Percentiles rank a stretch among this genome's conserved stretches.
Evolutionary conservation across 1,140 invertebrate species (phyloP).

Genomic region (Plectrocnemia conspersa): DNA sequence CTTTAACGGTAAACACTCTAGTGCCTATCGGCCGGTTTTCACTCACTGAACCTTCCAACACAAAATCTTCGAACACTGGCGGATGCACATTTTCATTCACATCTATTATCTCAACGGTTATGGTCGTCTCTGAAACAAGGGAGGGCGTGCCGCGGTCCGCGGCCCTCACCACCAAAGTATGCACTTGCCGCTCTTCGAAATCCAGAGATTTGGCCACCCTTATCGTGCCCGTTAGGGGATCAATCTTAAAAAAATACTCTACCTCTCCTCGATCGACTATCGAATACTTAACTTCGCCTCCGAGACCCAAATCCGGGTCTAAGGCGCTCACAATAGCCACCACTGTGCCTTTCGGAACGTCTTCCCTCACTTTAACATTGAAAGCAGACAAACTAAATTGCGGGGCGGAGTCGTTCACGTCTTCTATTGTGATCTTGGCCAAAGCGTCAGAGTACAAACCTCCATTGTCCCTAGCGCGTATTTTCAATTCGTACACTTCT

Average conservation of each 20-base stretch:
- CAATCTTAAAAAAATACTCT: slow-evolving; percentile 59
- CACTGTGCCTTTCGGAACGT: slow-evolving; percentile 76
- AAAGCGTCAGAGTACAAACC: slow-evolving; percentile 66
- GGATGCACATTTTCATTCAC: slow-evolving; percentile 82
- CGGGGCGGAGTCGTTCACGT: slow-evolving; percentile 83
- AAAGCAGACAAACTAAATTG: slow-evolving; percentile 66
- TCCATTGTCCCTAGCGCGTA: slow-evolving; percentile 68
- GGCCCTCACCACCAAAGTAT: slow-evolving; percentile 71
- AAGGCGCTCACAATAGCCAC: slow-evolving; percentile 72
- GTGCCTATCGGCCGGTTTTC: slow-evolving; percentile 71
- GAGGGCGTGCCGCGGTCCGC: slow-evolving; percentile 66
- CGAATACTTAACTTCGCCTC: slow-evolving; percentile 66
- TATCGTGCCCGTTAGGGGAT: slow-evolving; percentile 71
- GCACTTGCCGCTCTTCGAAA: slow-evolving; percentile 76
- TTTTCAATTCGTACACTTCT: slow-evolving; percentile 70
- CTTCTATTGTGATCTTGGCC: slow-evolving; percentile 68
- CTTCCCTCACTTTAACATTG: slow-evolving; percentile 77
- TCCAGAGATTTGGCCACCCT: slow-evolving; percentile 65
- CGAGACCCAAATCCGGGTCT: slow-evolving; percentile 74
- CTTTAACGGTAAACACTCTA: slow-evolving; percentile 68
- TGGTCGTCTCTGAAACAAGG: slow-evolving; percentile 59
- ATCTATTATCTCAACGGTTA: slow-evolving; percentile 81
- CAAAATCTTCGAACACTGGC: slow-evolving; percentile 77
- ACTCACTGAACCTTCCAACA: slow-evolving; percentile 60
- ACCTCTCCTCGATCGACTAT: slow-evolving; percentile 59